phyloP scores from a whole-genome alignment of 2,113 vertebrate genomes.

The Amphiprion percula region DNA sequence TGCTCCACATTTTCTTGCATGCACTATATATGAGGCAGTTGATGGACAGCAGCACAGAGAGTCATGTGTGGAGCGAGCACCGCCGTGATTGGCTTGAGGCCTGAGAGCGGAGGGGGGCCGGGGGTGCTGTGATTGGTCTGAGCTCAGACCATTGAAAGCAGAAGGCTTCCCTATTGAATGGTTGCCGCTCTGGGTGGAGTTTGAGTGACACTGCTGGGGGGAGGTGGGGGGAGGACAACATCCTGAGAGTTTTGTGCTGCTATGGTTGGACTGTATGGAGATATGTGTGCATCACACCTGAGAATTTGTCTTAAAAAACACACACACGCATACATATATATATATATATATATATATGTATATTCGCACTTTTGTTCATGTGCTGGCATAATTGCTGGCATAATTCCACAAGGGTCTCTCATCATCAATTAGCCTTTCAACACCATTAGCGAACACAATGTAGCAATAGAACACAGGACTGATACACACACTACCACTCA shows the following conservation, averaged over 20 bases:
- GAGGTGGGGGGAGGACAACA: constrained; percentile 13
- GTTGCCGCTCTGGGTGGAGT: constrained; percentile 84
- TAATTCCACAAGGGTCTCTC: no score
- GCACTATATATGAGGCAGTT: constrained; percentile 95
- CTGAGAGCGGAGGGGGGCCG: constrained; percentile 78
- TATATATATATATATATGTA: no score
- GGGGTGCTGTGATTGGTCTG: constrained; percentile 88
- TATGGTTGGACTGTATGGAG: constrained; percentile 18
- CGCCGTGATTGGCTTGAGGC: constrained; percentile 85
- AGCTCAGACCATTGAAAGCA: constrained; percentile 87
- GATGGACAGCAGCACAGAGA: constrained; percentile 91
- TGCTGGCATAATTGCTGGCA: no score
- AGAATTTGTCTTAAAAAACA: not conserved
- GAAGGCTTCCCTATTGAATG: constrained; percentile 86
- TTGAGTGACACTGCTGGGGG: constrained; percentile 75
- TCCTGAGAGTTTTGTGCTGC: constrained; percentile 50
- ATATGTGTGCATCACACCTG: not conserved
- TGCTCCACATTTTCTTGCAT: constrained; percentile 90
- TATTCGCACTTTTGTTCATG: no score
- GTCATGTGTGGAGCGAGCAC: constrained; percentile 87
- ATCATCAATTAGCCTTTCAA: no score
- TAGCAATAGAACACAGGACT: no score
- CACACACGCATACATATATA: no score
- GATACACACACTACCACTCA: no score
- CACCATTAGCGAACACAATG: no score